Evolutionary conservation across 2,113 vertebrate genomes (phyloP), one percentile per base, ranked within the genome.

Genomic region (Clarias gariepinus): DNA sequence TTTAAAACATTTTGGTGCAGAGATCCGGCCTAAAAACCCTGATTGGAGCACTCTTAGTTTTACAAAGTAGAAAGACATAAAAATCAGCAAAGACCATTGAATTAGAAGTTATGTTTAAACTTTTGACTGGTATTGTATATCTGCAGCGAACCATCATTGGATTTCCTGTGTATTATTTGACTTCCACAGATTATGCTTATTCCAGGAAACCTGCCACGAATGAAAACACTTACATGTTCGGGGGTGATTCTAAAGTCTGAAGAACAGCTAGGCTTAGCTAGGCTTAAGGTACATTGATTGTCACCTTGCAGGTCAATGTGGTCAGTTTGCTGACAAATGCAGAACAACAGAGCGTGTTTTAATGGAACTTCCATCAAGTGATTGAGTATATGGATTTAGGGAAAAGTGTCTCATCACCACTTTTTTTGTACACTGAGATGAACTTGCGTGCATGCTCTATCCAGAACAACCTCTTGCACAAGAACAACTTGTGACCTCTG

Each of bases 401-500:
- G 55, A 57, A 61, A 60, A 60, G 58, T 47, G 15, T 63, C 47
- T 77, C 30, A 25, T 57, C 63, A 47, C 25, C 78, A 55, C 60
- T 30, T 64, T 64, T 85, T 64, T 47, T 68, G 3, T 28, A 25
- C 64, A 30, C 81, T 52, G 69, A 58, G 82, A 78, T 60, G 2
- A 81, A 58, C 82, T 21, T 5, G 4, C n/a, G 7, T n/a, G 25
- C 9, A 21, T 28, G 7, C 76, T 57, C 25, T 86, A 52, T 79
- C 69, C 55, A 68, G 55, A 63, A 47, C 6, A 2, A 76, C 25
- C 60, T 82, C 36, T 73, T 66, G 77, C 18, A 84, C 41, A 63
- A 86, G 77, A 60, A 76, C 64, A 87, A 87, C 86, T 89, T 83
- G 78, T 52, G 83, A 87, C 85, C 66, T 82, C 86, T 81, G 88